Percentiles rank a stretch among this genome's conserved stretches.
Conservation (phyloP, 2,113 vertebrate genomes). For the Chloropsis cyanopogon region DNA sequence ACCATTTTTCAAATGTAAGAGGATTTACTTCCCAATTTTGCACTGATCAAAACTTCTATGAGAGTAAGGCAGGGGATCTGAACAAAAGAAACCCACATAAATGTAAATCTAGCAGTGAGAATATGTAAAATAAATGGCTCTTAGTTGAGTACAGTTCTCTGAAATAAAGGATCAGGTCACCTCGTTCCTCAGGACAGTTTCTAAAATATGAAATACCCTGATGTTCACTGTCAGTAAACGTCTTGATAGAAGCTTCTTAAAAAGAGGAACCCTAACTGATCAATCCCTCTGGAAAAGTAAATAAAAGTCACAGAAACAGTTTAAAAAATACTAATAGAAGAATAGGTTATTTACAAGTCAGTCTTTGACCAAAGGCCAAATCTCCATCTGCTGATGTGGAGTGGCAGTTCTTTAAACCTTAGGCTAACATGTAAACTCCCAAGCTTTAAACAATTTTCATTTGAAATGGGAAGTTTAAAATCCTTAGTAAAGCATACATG, state of each 20-base stretch:
- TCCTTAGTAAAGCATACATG: background rate
- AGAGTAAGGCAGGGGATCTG: slow-evolving; percentile 20
- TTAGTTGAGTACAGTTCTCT: background rate
- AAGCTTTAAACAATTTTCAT: slow-evolving; percentile 53
- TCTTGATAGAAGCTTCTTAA: background rate
- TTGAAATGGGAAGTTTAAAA: slow-evolving; percentile 40
- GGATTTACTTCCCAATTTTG: background rate
- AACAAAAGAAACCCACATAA: slow-evolving; percentile 41
- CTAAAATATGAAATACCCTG: background rate
- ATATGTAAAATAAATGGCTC: slow-evolving; percentile 19
- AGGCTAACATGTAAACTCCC: slow-evolving; percentile 31
- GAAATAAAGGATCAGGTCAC: slow-evolving; percentile 25
- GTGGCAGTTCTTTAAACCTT: slow-evolving; percentile 35
- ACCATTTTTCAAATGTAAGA: background rate
- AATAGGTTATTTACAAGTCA: slow-evolving; percentile 52
- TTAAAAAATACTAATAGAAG: slow-evolving; percentile 50
- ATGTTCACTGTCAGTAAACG: background rate
- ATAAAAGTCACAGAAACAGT: slow-evolving; percentile 45
- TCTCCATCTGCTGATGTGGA: slow-evolving; percentile 7
- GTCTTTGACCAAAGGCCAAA: slow-evolving; percentile 44
- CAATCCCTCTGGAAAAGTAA: background rate
- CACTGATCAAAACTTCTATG: slow-evolving; percentile 33
- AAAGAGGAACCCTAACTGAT: slow-evolving; percentile 1
- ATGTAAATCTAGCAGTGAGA: slow-evolving; percentile 22
- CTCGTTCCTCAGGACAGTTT: background rate